A percentile compares a stretch with the other conserved stretches of the same genome.
These are phyloP conservation scores for Piaya cayana DNA, from an alignment of 2,113 vertebrate species.

Conservation along the genomic window DNA sequence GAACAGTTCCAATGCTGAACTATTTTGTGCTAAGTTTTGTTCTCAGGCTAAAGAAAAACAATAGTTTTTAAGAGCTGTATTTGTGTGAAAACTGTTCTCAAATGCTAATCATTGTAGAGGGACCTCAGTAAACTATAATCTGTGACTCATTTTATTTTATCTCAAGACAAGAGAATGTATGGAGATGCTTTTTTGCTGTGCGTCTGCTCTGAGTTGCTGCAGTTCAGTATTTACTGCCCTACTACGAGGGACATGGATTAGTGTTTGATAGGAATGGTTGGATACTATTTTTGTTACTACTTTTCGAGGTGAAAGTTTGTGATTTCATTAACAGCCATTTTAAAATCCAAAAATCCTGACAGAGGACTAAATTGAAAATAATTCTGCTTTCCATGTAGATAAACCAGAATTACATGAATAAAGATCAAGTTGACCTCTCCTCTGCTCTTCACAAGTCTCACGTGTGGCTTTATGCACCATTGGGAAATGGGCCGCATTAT, in stretches of 20 bases:
- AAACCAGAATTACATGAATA: constrained; percentile 18
- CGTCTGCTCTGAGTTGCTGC: background rate
- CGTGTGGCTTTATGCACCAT: background rate
- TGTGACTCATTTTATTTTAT: background rate
- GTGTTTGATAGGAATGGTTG: no score
- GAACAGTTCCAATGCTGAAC: background rate
- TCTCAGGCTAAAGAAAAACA: background rate
- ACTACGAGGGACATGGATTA: no score
- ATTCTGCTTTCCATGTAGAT: constrained; percentile 19
- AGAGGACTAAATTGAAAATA: constrained; percentile 24
- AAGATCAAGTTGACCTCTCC: constrained; percentile 1
- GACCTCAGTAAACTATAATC: background rate
- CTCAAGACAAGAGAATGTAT: background rate
- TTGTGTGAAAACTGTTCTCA: background rate
- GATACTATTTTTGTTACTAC: constrained; percentile 11
- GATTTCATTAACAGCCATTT: constrained; percentile 42
- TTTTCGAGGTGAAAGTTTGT: constrained; percentile 8
- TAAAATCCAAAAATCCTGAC: background rate
- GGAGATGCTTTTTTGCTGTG: background rate
- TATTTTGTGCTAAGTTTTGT: background rate
- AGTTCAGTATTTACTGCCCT: background rate
- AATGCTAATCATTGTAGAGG: background rate
- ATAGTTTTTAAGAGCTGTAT: background rate
- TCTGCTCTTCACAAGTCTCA: background rate
- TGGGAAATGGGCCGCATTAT: background rate